Percentiles rank a stretch among this genome's conserved stretches.
Evolutionary conservation across 2,113 vertebrate species (phyloP).

Genomic region (Atrichornis clamosus): DNA sequence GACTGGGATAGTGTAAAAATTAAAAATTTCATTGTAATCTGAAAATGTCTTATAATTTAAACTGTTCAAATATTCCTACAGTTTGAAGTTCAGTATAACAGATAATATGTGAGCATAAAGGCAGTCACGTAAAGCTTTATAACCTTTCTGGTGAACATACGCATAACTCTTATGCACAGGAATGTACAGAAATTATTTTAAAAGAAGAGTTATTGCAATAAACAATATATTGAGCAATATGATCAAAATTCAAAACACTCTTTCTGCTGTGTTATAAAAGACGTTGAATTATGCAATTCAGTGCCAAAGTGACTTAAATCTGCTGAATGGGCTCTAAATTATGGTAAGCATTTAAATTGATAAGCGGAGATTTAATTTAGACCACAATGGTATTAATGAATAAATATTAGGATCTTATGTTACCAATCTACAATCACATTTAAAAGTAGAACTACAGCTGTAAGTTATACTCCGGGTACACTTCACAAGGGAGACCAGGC

Average conservation of each 20-base stretch:
- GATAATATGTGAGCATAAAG: background rate
- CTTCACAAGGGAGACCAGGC: background rate
- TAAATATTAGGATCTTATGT: constrained; percentile 6
- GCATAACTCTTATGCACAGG: background rate
- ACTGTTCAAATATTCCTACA: background rate
- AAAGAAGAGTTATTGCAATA: background rate
- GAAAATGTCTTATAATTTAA: background rate
- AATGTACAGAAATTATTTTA: background rate
- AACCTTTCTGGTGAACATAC: background rate
- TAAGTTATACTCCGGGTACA: background rate
- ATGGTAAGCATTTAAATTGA: constrained; percentile 38
- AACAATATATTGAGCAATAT: background rate
- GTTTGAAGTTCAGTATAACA: background rate
- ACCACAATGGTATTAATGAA: constrained; percentile 27
- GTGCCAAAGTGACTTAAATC: background rate
- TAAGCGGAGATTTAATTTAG: constrained; percentile 26
- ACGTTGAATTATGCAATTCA: background rate
- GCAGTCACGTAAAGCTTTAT: background rate
- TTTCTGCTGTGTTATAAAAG: constrained; percentile 33
- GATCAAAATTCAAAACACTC: constrained; percentile 31
- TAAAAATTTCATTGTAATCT: background rate
- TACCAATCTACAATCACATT: background rate
- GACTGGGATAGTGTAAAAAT: background rate
- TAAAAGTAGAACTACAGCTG: background rate
- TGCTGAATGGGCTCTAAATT: constrained; percentile 38